Base-by-base conservation (phyloP, 92 coral and sea anemone species). In the Plumapathes pennacea region DNA sequence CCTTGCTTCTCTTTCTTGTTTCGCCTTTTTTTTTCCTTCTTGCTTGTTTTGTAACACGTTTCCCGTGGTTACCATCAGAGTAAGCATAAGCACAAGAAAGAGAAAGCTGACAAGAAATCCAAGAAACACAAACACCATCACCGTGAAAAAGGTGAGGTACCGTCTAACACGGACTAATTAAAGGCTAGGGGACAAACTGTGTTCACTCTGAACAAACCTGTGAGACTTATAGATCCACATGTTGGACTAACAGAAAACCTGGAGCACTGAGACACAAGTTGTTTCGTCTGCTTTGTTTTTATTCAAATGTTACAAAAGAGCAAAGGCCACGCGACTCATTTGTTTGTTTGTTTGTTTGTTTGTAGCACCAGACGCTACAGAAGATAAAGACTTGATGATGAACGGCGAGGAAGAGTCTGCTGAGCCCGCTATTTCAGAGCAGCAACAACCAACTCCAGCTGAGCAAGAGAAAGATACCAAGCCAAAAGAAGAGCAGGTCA, bases 321-420 rank as follows among this genome's bases (percentile, higher is more conserved):
- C 5, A 44, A 20, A 17, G 0, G 8, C 8, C 2, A 43, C 23
- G 9, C 20, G 8, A n/a, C 23, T 2, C 48, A 43, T 6, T n/a
- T n/a, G n/a, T n/a, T n/a, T 32, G 3, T 32, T 15, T n/a, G 20
- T 13, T 15, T 4, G 4, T 6, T 12, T n/a, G 41, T 27, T 41
- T 23, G 8, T 51, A 52, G 79, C 50, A 17, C 40, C 74, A n/a
- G n/a, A n/a, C n/a, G n/a, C n/a, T 47, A 30, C 66, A 49, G 70
- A 58, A 2, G 81, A 86, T n/a, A 64, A 72, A 28, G 75, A 76
- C 53, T 50, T 86, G 5, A 75, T 86, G 88, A 53, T 86, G 37
- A 86, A 86, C 44, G 95, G 95, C 8, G 84, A 82, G 13, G 85
- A 54, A 14, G 64, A 51, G 13, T 15, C 42, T 23, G 59, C 42